phyloP scores from a whole-genome alignment of 2,888 invertebrate genomes.

The Cantharis rufa region DNA sequence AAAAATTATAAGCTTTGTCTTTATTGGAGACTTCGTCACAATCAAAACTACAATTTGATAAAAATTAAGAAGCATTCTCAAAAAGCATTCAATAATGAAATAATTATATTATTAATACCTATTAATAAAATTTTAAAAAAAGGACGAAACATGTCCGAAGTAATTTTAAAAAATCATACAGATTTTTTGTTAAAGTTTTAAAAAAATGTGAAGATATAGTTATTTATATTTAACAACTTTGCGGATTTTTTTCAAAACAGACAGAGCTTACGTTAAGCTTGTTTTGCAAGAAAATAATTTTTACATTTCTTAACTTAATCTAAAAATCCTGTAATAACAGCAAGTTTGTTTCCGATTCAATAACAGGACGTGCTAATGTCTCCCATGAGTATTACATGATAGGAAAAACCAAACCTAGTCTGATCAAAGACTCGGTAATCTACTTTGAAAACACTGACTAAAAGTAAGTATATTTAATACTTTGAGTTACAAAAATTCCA shows the following conservation, averaged over 20 bases:
- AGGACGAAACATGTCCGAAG: too few relatives aligned
- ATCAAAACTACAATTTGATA: too few relatives aligned
- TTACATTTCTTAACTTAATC: constrained; percentile 31
- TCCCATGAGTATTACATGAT: constrained; percentile 43
- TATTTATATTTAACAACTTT: background rate
- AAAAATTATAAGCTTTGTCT: too few relatives aligned
- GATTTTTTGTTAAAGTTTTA: too few relatives aligned
- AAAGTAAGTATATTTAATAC: constrained; percentile 22
- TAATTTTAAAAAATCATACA: too few relatives aligned
- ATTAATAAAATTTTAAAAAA: too few relatives aligned
- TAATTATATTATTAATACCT: too few relatives aligned
- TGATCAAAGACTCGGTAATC: constrained; percentile 42
- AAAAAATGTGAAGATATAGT: background rate
- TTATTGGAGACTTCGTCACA: too few relatives aligned
- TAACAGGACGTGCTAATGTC: constrained; percentile 45
- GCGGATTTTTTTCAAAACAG: background rate
- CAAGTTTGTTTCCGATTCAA: constrained; percentile 42
- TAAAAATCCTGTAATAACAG: constrained; percentile 38
- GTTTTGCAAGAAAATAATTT: background rate
- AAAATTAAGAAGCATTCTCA: too few relatives aligned
- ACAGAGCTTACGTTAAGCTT: background rate
- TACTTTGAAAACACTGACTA: constrained; percentile 29
- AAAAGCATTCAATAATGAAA: too few relatives aligned
- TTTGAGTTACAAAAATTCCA: constrained; percentile 22
- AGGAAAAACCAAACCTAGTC: constrained; percentile 31